phyloP scores from a whole-genome alignment of 2,797 vertebrate genomes.

The Fringilla coelebs region DNA sequence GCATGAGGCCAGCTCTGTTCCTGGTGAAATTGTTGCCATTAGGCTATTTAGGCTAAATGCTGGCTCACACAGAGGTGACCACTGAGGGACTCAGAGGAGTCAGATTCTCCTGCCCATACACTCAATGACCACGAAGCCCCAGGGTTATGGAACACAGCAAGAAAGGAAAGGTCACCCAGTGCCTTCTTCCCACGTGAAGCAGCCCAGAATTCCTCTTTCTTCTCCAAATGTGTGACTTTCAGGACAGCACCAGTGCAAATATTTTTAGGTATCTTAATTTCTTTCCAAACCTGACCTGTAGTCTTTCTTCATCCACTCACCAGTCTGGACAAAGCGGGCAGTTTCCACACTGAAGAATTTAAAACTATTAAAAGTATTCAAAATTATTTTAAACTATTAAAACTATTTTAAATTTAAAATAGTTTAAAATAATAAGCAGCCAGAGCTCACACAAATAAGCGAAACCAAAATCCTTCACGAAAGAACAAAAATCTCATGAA shows the following conservation, averaged over 20 bases:
- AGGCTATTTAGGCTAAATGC: not conserved
- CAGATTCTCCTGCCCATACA: rapidly evolving
- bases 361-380: not conserved
- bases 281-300: not conserved
- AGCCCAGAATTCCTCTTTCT: not conserved
- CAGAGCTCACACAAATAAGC: not conserved
- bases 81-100: not conserved
- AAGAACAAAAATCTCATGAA: not conserved
- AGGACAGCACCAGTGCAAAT: not conserved
- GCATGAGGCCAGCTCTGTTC: not conserved
- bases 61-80: not conserved
- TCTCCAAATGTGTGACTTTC: not conserved
- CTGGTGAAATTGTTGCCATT: not conserved
- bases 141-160: not conserved
- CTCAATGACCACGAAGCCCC: not conserved
- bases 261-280: not conserved
- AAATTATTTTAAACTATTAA: not conserved
- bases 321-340: not conserved
- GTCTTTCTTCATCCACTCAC: not conserved
- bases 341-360: not conserved
- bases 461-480: not conserved
- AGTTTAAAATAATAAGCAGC: not conserved
- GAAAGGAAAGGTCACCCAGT: not conserved
- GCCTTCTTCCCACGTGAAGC: not conserved
- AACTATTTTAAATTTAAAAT: not conserved